Evolutionary conservation across 2,113 vertebrate species (phyloP).

Genomic region (Sceloporus tristichus): DNA sequence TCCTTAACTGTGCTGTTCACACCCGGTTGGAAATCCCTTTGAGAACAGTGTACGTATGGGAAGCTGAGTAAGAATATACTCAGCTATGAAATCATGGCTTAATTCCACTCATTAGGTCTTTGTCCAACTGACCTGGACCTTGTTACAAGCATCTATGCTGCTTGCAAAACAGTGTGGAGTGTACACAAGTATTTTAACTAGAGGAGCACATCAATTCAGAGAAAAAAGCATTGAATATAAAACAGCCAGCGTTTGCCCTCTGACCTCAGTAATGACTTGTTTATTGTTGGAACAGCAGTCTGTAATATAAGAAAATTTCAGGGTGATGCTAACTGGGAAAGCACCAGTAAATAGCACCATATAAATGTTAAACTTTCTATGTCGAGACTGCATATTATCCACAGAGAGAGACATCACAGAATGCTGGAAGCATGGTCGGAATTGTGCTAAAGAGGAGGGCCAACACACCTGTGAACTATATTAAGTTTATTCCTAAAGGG

Average conservation of each 20-base stretch:
- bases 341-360: constrained; percentile 76
- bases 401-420: not conserved
- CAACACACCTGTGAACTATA: not conserved
- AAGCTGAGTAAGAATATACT: not conserved
- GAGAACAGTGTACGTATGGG: not conserved
- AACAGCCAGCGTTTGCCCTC: constrained; percentile 76
- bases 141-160: not conserved
- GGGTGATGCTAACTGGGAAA: constrained; percentile 77
- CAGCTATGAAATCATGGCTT: not conserved
- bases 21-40: not conserved
- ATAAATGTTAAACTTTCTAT: constrained; percentile 68
- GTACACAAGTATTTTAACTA: constrained; percentile 50
- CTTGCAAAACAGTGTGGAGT: not conserved
- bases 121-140: no score
- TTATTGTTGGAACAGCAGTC: constrained; percentile 78
- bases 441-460: not conserved
- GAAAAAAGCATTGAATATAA: constrained; percentile 72
- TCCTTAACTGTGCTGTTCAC: not conserved
- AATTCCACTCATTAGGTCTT: not conserved
- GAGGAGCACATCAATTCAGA: constrained; percentile 62
- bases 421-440: not conserved
- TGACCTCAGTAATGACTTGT: constrained; percentile 79
- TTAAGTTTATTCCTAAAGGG: not conserved
- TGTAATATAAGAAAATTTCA: constrained; percentile 75
- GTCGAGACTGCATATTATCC: constrained; percentile 35